Base-by-base conservation (phyloP, 2,113 vertebrate genomes). In the Zosterops pallidus region DNA sequence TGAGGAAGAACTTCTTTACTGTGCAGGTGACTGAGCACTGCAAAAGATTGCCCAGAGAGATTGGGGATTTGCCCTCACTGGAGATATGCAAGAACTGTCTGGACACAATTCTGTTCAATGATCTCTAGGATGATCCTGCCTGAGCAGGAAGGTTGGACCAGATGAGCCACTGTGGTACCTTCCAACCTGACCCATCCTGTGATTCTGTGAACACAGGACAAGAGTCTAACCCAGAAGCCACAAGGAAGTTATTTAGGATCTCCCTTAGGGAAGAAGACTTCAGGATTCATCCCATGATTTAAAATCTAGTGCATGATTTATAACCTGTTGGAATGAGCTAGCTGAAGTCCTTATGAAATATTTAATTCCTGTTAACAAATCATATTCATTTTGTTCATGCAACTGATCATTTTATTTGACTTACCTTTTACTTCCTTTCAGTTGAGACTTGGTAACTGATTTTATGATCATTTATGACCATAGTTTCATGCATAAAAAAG, bases 211-310 rank as follows among this genome's bases (percentile, higher is more conserved):
- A 75, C 52, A 60, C 9, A 67, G 72, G 52, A 78, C 21, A 86
- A 87, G 62, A 15, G 49, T 78, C 65, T 83, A 79, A 94, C 35
- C 25, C 47, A 55, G 19, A 21, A 55, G 20, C 33, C 52, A 83
- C 22, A 50, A 83, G 21, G 69, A 23, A 17, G 22, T 88, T 80
- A 70, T 77, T 94, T 29, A 81, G 56, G 72, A 93, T 92, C 88
- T 83, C n/a, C 41, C 25, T 56, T 44, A 75, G 13, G 37, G 50
- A 82, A 60, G 55, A 93, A 86, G 68, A 83, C 52, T 74, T 67
- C 26, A 81, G 64, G 33, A 78, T 89, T 94, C 39, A 92, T 59
- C 33, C 39, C 31, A n/a, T 2, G 2, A 90, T 92, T 89, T 92
- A 86, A n/a, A 55, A 74, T 20, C 42, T 55, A 39, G 25, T 74